Conservation (phyloP, 2,113 vertebrate genomes). For the Pseudonaja textilis region DNA sequence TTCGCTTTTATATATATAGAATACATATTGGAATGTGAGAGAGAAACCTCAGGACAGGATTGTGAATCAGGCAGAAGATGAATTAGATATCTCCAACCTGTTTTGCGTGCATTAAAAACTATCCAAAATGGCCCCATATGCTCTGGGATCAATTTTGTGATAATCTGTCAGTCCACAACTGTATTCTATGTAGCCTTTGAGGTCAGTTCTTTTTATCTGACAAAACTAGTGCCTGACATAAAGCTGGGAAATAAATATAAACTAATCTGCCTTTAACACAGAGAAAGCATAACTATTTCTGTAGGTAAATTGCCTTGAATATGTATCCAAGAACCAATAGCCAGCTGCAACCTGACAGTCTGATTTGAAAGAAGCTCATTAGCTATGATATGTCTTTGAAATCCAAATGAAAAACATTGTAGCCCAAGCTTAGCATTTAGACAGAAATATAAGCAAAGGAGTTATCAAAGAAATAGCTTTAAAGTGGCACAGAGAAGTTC, state of each 20-base stretch:
- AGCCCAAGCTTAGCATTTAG: conserved; percentile 1
- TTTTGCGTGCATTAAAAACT: neutral
- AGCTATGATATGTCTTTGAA: neutral
- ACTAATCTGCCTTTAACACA: neutral
- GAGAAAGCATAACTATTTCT: neutral
- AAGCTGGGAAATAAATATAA: neutral
- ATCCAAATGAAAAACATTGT: neutral
- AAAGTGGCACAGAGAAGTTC: neutral
- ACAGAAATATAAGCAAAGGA: neutral
- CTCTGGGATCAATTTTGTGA: neutral
- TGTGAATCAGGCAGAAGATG: neutral
- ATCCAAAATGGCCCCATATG: neutral
- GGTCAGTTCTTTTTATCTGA: neutral
- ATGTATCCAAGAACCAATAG: fast-evolving
- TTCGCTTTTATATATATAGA: too few species aligned
- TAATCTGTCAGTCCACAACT: neutral
- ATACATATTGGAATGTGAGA: neutral
- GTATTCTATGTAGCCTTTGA: conserved; percentile 5
- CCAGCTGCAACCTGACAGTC: fast-evolving
- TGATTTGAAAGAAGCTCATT: conserved; percentile 22
- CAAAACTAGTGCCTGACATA: neutral
- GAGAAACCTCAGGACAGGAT: neutral
- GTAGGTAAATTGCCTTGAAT: neutral
- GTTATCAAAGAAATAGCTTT: neutral
- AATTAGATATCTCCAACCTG: neutral